These are phyloP conservation scores for Acanthaster planci DNA, from an alignment of 35 echinoderm and acorn worm genomes.

Conservation along the genomic window DNA sequence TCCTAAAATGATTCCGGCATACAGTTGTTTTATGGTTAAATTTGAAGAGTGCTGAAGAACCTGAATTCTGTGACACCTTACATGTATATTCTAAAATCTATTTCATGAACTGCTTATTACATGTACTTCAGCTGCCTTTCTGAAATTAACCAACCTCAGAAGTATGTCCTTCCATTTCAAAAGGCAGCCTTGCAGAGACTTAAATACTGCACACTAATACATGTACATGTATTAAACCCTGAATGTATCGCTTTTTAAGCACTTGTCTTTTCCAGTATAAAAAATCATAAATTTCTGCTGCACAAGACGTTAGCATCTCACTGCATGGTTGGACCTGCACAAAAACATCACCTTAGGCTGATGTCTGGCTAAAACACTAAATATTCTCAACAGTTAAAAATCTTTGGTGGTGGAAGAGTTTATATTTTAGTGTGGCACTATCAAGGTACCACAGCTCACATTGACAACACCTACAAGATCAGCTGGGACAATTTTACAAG, in stretches of 20 bases:
- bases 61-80: no score
- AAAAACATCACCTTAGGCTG: conserved; percentile 10
- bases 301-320: neutral
- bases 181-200: no score
- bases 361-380: conserved; percentile 9
- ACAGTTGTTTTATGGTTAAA: no score
- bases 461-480: neutral
- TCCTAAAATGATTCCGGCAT: no score
- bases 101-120: no score
- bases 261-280: conserved; percentile 7
- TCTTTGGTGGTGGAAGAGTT: conserved; percentile 31
- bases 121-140: no score
- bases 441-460: neutral
- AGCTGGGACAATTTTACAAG: neutral
- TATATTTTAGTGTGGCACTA: conserved; percentile 1
- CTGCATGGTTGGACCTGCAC: conserved; percentile 24
- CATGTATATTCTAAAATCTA: no score
- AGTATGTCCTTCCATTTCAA: no score
- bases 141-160: no score
- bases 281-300: conserved; percentile 23
- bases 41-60: no score
- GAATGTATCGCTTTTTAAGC: conserved; percentile 18
- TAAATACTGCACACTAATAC: no score
- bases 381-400: conserved; percentile 18
- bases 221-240: neutral